Conservation (phyloP, 2,888 invertebrate genomes). For the Nomada fabriciana region DNA sequence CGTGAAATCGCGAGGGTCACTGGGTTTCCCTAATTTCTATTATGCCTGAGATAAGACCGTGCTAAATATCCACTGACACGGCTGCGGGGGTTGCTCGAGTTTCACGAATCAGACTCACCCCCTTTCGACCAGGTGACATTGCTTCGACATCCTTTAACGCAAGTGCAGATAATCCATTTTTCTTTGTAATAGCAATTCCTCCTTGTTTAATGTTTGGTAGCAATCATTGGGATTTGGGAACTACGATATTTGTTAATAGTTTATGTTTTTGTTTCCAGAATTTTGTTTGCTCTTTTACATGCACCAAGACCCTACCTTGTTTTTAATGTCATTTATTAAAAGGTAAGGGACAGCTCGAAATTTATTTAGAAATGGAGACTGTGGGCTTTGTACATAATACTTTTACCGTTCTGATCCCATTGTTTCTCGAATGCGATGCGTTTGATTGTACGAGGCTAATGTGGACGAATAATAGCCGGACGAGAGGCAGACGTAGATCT, state of each 20-base stretch:
- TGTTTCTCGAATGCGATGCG: neutral
- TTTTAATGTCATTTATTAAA: no score
- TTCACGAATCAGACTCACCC: neutral
- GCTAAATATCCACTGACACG: constrained; percentile 41
- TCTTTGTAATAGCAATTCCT: neutral
- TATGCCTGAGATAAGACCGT: constrained; percentile 63
- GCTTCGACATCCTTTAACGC: neutral
- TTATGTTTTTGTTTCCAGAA: no score
- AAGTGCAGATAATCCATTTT: neutral
- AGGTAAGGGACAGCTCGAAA: no score
- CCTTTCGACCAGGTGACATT: constrained; percentile 23
- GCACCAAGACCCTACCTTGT: no score
- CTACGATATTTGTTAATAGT: no score
- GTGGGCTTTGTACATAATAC: no score
- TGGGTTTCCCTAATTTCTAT: constrained; percentile 69
- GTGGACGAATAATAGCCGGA: constrained; percentile 4
- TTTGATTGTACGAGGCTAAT: constrained; percentile 20
- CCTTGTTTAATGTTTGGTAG: neutral
- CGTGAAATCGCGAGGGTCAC: constrained; percentile 69
- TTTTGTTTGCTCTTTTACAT: no score
- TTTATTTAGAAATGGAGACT: no score
- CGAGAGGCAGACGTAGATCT: constrained; percentile 21
- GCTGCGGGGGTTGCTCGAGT: constrained; percentile 8
- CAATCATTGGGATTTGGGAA: neutral
- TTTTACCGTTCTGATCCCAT: neutral